Evolutionary conservation across 2,888 invertebrate genomes (phyloP).

Genomic region (Pyrocoelia pectoralis): DNA sequence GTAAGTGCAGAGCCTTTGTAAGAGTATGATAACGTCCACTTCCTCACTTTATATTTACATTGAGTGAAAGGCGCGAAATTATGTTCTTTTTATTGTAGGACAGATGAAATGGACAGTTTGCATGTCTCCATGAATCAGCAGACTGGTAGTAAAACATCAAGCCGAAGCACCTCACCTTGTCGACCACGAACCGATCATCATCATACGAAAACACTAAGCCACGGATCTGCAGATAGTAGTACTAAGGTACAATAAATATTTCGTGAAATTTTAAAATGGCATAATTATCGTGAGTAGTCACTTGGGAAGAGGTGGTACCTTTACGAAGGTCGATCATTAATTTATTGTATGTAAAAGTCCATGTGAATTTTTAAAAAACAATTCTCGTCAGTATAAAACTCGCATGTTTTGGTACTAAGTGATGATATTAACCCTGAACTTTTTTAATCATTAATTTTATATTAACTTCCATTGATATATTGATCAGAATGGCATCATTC

Average conservation of each 20-base stretch:
- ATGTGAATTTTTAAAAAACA: too few species aligned
- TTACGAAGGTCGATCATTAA: too few species aligned
- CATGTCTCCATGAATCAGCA: conserved; percentile 57
- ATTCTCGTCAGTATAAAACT: too few species aligned
- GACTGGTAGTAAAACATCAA: conserved; percentile 67
- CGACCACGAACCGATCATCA: conserved; percentile 55
- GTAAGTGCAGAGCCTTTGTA: too few species aligned
- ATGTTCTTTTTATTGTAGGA: conserved; percentile 41
- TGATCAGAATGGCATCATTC: too few species aligned
- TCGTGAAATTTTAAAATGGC: not conserved
- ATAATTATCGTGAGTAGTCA: not conserved
- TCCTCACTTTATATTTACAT: too few species aligned
- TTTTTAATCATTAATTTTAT: too few species aligned
- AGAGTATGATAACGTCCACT: too few species aligned
- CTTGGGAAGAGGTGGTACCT: too few species aligned
- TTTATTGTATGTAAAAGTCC: not conserved
- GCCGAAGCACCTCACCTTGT: conserved; percentile 69
- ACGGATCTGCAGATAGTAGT: conserved; percentile 58
- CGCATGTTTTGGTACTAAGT: too few species aligned
- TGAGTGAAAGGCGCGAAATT: too few species aligned
- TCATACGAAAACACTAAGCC: conserved; percentile 56
- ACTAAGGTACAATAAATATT: conserved; percentile 50
- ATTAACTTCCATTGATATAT: too few species aligned
- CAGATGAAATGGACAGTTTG: conserved; percentile 60
- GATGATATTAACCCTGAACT: conserved; percentile 10